These are phyloP conservation scores for Chymomyza costata DNA, from an alignment of 1,140 invertebrate species.

Conservation along the genomic window DNA sequence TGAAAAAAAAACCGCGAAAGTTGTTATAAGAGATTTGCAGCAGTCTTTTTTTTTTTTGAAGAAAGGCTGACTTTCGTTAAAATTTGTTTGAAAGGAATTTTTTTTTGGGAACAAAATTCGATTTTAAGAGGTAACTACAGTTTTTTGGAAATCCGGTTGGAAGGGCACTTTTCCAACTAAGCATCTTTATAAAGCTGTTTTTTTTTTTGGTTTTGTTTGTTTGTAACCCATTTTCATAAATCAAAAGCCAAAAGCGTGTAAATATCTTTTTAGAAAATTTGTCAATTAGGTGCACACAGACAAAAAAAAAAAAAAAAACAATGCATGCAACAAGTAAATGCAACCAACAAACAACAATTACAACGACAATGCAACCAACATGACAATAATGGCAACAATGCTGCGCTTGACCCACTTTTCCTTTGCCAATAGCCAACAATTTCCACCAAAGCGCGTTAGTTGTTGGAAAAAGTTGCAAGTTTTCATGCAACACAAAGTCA, in stretches of 20 bases:
- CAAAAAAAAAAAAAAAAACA: not conserved
- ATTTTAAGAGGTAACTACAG: too few relatives aligned
- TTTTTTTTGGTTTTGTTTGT: too few relatives aligned
- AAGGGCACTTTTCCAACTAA: too few relatives aligned
- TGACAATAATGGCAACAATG: constrained; percentile 50
- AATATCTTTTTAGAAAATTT: constrained; percentile 30
- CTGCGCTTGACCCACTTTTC: constrained; percentile 74
- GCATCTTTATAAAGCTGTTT: too few relatives aligned
- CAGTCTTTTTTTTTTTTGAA: too few relatives aligned
- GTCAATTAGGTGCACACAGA: constrained; percentile 37
- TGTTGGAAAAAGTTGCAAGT: constrained; percentile 64
- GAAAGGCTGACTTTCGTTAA: too few relatives aligned
- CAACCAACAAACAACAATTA: constrained; percentile 13
- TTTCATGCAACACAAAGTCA: constrained; percentile 58
- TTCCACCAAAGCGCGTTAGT: constrained; percentile 44
- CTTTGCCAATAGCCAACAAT: constrained; percentile 61
- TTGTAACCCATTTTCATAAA: constrained; percentile 44
- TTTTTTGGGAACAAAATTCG: too few relatives aligned
- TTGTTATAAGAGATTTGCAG: too few relatives aligned
- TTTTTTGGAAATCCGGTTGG: too few relatives aligned
- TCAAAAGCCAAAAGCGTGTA: constrained; percentile 32
- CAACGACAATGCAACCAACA: constrained; percentile 14
- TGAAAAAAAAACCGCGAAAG: too few relatives aligned
- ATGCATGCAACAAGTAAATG: constrained; percentile 60
- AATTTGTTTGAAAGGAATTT: too few relatives aligned